Conservation (phyloP, 64 coral and sea anemone species). For the Acropora tenuis region DNA sequence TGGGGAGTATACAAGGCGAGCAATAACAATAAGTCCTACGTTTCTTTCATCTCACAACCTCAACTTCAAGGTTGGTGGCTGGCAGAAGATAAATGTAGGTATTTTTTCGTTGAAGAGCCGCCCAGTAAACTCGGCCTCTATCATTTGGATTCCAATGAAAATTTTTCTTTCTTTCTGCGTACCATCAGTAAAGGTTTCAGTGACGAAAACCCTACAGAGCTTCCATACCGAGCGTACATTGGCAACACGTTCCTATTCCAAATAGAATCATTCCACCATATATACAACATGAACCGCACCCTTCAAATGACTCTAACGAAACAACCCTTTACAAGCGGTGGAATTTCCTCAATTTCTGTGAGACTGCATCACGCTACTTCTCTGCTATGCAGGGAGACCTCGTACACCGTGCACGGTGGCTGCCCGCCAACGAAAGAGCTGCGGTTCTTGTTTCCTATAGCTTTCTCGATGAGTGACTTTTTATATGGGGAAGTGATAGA, state of each 20-base stretch:
- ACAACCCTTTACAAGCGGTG: slow-evolving; percentile 73
- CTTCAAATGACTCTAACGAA: slow-evolving; percentile 64
- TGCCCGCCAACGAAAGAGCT: slow-evolving; percentile 88
- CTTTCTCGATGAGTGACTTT: slow-evolving; percentile 51
- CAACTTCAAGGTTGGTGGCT: slow-evolving; percentile 82
- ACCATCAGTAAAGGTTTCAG: slow-evolving; percentile 26
- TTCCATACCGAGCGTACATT: slow-evolving; percentile 54
- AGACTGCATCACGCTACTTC: slow-evolving; percentile 72
- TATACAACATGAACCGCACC: slow-evolving; percentile 62
- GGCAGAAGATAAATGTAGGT: slow-evolving; percentile 75
- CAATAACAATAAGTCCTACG: slow-evolving; percentile 3
- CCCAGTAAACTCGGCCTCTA: slow-evolving; percentile 35
- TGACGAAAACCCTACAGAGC: slow-evolving; percentile 8
- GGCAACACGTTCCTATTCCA: slow-evolving; percentile 78
- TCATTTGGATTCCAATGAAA: slow-evolving; percentile 88
- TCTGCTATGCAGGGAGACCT: slow-evolving; percentile 67
- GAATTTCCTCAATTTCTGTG: slow-evolving; percentile 76
- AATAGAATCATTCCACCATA: slow-evolving; percentile 23
- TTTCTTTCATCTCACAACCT: slow-evolving; percentile 18
- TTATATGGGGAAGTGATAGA: slow-evolving; percentile 48
- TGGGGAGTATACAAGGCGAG: slow-evolving; percentile 50
- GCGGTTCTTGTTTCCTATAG: slow-evolving; percentile 77
- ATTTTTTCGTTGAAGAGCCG: slow-evolving; percentile 58
- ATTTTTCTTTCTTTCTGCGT: slow-evolving; percentile 55
- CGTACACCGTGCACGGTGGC: slow-evolving; percentile 78